Evolutionary conservation across 2,113 vertebrate genomes (phyloP).

Genomic region (Oxyura jamaicensis): DNA sequence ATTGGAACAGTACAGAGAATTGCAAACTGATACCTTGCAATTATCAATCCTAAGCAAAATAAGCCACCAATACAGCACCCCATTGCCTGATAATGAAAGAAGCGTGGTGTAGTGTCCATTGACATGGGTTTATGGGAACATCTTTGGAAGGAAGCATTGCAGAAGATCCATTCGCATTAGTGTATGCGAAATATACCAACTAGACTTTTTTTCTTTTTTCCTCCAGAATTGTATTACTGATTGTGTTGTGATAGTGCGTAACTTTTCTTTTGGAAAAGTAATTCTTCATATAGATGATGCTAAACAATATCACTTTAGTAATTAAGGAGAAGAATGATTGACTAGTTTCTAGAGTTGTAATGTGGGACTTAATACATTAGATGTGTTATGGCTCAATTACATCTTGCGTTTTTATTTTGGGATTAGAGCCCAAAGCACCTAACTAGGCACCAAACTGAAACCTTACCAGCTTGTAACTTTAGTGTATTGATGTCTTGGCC

Average conservation of each 20-base stretch:
- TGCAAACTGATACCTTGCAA: background rate
- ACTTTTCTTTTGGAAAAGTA: background rate
- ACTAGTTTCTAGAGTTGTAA: background rate
- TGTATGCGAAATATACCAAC: background rate
- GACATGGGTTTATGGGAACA: background rate
- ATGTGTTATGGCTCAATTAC: background rate
- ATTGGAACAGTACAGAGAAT: background rate
- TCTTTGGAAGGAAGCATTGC: background rate
- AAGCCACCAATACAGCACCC: fast-evolving
- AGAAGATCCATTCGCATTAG: no score
- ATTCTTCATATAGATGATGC: background rate
- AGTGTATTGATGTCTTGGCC: background rate
- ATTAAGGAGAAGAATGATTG: background rate
- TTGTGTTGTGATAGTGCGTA: background rate
- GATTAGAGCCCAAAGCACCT: background rate
- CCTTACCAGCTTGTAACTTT: background rate
- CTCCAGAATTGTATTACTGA: background rate
- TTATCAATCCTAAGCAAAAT: background rate
- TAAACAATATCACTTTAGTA: background rate
- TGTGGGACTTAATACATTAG: fast-evolving
- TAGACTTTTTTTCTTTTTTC: background rate
- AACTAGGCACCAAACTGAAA: background rate
- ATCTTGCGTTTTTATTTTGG: background rate
- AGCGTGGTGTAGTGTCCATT: background rate
- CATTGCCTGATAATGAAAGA: background rate